A percentile compares a stretch with the other conserved stretches of the same genome.
Evolutionary conservation across 1,140 invertebrate genomes (phyloP).

Genomic region (Drosophila quadrilineata): DNA sequence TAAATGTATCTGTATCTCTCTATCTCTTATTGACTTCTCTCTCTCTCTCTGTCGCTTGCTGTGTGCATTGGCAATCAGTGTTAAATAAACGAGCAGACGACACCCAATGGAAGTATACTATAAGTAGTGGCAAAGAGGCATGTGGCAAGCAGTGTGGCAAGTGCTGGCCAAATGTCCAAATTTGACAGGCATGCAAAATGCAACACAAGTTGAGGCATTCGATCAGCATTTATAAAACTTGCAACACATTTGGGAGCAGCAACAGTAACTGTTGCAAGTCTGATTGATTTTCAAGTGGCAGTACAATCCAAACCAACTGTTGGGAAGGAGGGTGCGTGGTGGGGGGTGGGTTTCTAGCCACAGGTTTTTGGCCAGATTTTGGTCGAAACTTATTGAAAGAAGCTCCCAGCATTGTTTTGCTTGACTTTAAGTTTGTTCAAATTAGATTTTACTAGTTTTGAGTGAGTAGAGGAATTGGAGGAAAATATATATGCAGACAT

Average conservation of each 20-base stretch:
- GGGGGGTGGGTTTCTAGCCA: conserved; percentile 5
- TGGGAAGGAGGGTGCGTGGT: background rate
- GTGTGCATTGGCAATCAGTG: conserved; percentile 76
- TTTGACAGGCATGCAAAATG: conserved; percentile 46
- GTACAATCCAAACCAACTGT: background rate
- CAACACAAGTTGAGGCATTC: conserved; percentile 39
- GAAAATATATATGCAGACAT: too few relatives aligned
- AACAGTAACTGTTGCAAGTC: too few relatives aligned
- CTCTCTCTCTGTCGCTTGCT: conserved; percentile 19
- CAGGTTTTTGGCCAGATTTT: conserved; percentile 21
- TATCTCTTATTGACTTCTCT: background rate
- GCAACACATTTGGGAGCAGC: conserved; percentile 30
- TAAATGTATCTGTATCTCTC: conserved; percentile 1
- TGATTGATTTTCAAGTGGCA: conserved; percentile 58
- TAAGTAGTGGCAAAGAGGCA: too few relatives aligned
- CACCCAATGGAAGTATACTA: too few relatives aligned
- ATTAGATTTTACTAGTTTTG: conserved; percentile 53
- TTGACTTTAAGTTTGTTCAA: conserved; percentile 1
- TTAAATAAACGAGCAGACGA: conserved; percentile 69
- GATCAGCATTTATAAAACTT: conserved; percentile 57
- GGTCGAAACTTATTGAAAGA: conserved; percentile 5
- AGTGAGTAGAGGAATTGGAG: too few relatives aligned
- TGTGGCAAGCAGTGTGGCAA: background rate
- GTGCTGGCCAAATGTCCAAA: background rate
- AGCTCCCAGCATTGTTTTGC: background rate